Evolutionary conservation across 2,888 invertebrate species (phyloP).

Genomic region (Rhopalosiphum nymphaeae): DNA sequence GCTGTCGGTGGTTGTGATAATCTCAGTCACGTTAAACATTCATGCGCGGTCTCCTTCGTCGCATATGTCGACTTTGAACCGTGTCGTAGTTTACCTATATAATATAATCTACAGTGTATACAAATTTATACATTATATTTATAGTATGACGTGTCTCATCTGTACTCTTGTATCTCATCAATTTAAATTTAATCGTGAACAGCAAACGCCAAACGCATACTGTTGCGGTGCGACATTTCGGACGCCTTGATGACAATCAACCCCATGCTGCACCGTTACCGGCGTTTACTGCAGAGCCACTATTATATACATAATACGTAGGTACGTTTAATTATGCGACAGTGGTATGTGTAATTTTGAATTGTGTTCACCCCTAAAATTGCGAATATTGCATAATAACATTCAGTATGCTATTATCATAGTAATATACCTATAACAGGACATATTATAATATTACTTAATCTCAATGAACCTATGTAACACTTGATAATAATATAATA

Average conservation of each 20-base stretch:
- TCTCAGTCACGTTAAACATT: slow-evolving; percentile 42
- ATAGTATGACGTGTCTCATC: slow-evolving; percentile 37
- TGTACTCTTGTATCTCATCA: slow-evolving; percentile 27
- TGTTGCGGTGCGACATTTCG: neutral
- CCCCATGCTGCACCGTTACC: neutral
- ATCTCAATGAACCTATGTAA: neutral
- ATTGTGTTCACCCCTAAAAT: neutral
- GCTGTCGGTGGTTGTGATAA: neutral
- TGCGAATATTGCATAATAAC: neutral
- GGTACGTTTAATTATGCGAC: neutral
- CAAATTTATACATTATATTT: neutral
- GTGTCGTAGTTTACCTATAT: neutral
- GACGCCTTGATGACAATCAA: slow-evolving; percentile 10
- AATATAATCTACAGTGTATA: neutral
- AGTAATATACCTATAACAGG: no score
- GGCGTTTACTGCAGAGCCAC: neutral
- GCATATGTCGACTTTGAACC: neutral
- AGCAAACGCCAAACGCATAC: neutral
- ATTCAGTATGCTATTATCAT: neutral
- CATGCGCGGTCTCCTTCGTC: neutral
- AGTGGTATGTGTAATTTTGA: neutral
- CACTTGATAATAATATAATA: neutral
- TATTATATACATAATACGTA: neutral
- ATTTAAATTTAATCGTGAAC: slow-evolving; percentile 39
- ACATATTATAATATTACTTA: neutral